Base-by-base conservation (phyloP, 92 coral and sea anemone genomes). In the Chrysogorgia sp. region DNA sequence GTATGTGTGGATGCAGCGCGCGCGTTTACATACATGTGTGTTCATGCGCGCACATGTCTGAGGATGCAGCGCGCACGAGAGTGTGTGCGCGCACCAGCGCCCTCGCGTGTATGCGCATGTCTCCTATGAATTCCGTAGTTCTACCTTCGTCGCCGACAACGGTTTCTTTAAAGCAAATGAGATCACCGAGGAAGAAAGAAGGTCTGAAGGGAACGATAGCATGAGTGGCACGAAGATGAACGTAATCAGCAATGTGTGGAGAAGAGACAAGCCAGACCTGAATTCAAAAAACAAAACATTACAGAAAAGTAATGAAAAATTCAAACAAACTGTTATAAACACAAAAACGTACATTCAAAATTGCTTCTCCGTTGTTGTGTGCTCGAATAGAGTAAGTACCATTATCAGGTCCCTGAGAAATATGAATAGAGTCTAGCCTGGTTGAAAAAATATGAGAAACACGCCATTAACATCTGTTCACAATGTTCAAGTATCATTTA, bases 341-440 rank as follows among this genome's bases (percentile, higher is more conserved):
- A 74, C 17, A 20, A 32, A 28, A 24, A 53, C 87, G 35, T 23
- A 93, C 98, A 92, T 89, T 88, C 26, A 93, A 88, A 29, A 93
- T 83, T 14, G 98, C 98, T 67, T 93, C 93, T 34, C 98, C 98
- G 19, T 78, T 77, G 57, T 91, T 93, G 88, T 91, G 88, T 43
- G 98, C 96, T 58, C 96, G 72, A 10, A 88, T 91, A 45, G 75
- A 91, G 66, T 91, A 91, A 0, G 98, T 94, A 34, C 96, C 97
- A 85, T 94, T 94, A 55, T 91, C 98, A 59, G 94, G 91, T 30
- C 98, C 97, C 57, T 96, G 90, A 0, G 87, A 91, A 66, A 91
- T 87, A 82, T 94, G 98, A 12, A 94, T 96, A 2, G 98, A 92
- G 70, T 91, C 98, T 76, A 94, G 90, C 74, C 98, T 94, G 29